Evolutionary conservation across 2,113 vertebrate genomes (phyloP).

Genomic region (Phasianus colchicus): DNA sequence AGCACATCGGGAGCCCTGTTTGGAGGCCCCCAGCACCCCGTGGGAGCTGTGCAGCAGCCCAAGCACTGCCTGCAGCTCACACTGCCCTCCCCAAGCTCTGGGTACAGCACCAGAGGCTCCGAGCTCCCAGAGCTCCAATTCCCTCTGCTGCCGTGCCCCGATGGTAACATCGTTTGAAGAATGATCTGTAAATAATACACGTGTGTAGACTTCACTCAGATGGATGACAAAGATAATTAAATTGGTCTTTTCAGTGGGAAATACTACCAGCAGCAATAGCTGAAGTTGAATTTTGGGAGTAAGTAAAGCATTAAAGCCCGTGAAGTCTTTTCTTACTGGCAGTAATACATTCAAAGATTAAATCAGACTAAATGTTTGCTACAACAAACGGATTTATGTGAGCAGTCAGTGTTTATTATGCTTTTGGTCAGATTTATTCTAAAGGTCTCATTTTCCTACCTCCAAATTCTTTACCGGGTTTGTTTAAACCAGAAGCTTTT

Average conservation of each 20-base stretch:
- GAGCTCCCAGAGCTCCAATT: constrained; percentile 6
- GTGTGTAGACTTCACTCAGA: constrained; percentile 23
- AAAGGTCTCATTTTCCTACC: constrained; percentile 60
- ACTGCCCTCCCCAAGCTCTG: not conserved
- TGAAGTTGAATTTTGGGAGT: constrained; percentile 66
- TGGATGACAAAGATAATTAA: constrained; percentile 71
- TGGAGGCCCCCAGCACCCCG: too few species aligned
- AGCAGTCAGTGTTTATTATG: constrained; percentile 69
- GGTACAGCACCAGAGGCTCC: not conserved
- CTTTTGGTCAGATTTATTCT: constrained; percentile 64
- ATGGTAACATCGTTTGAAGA: constrained; percentile 33
- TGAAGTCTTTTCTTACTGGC: constrained; percentile 75
- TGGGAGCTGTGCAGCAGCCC: too few species aligned
- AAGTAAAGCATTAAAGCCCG: constrained; percentile 66
- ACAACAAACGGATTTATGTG: constrained; percentile 70
- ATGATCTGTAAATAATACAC: constrained; percentile 33
- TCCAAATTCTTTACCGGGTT: constrained; percentile 61
- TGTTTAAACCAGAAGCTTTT: constrained; percentile 62
- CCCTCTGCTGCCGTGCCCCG: not conserved
- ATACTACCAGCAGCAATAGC: constrained; percentile 59
- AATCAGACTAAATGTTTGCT: constrained; percentile 79
- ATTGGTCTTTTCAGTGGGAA: constrained; percentile 51
- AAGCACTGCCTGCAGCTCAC: not conserved
- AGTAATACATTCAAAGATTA: constrained; percentile 75
- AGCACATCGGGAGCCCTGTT: not conserved